Conservation (phyloP, 1,140 invertebrate species). For the Meloidogyne floridensis region DNA sequence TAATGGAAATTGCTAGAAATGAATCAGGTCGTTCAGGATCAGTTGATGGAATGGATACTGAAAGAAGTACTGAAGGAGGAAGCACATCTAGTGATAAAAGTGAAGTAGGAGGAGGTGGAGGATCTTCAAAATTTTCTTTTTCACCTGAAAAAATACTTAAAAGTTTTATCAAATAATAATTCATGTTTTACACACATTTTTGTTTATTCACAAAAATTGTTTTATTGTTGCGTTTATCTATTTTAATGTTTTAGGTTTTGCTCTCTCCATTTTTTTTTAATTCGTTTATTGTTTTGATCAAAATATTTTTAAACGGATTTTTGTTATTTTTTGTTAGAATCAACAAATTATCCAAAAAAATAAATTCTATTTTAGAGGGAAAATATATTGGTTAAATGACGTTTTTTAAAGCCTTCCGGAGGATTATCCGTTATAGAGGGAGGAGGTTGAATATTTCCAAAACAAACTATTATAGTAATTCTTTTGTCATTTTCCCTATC, state of each 20-base stretch:
- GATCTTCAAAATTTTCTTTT: slow-evolving; percentile 10
- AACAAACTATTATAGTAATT: neutral
- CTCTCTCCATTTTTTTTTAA: neutral
- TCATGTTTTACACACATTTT: neutral
- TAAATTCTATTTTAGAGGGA: neutral
- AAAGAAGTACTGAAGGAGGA: neutral
- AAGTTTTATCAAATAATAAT: neutral
- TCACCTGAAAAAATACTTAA: slow-evolving; percentile 11
- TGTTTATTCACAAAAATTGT: neutral
- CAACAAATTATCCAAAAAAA: neutral
- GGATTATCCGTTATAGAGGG: neutral
- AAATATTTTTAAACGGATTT: neutral
- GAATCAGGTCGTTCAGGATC: slow-evolving; percentile 23
- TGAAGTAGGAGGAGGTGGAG: neutral
- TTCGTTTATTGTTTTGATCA: slow-evolving; percentile 1
- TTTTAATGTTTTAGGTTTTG: neutral
- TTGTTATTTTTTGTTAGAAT: neutral
- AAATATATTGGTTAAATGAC: neutral
- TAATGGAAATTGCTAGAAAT: slow-evolving; percentile 19
- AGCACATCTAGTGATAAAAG: neutral
- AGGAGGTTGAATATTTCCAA: neutral
- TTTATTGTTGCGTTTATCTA: neutral
- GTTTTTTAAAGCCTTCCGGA: neutral
- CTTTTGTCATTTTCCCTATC: neutral
- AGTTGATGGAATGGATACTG: slow-evolving; percentile 21